These are phyloP conservation scores for Rugalucina vietnamica DNA, from an alignment of 2,888 invertebrate genomes.

Conservation along the genomic window DNA sequence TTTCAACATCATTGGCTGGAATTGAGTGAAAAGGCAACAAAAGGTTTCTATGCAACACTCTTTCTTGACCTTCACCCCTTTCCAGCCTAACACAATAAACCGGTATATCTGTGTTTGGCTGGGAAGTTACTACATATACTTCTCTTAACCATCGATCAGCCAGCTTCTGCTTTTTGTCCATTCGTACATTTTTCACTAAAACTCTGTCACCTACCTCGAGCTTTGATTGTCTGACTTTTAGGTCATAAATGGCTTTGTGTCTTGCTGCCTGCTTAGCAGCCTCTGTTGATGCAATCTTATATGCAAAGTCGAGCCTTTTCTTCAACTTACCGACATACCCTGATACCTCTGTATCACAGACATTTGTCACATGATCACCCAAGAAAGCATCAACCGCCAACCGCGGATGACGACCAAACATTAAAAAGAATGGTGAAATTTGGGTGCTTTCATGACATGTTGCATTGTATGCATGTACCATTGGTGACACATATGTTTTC, in stretches of 20 bases:
- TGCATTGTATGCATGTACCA: too few relatives aligned
- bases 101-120: conserved; percentile 30
- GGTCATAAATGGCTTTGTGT: conserved; percentile 21
- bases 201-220: conserved; percentile 22
- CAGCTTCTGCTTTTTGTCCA: conserved; percentile 15
- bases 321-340: neutral
- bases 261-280: neutral
- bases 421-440: too few relatives aligned
- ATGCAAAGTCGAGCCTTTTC: neutral
- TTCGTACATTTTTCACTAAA: too few relatives aligned
- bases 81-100: conserved; percentile 23
- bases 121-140: neutral
- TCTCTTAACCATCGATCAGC: conserved; percentile 20
- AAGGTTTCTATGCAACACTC: conserved; percentile 25
- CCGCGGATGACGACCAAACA: too few relatives aligned
- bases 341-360: too few relatives aligned
- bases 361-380: too few relatives aligned
- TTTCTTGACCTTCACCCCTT: neutral
- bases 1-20: too few relatives aligned
- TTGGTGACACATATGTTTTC: neutral
- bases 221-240: neutral
- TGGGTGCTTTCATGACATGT: too few relatives aligned
- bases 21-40: conserved; percentile 3
- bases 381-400: too few relatives aligned
- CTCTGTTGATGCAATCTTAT: conserved; percentile 4